Percentiles rank a stretch among this genome's conserved stretches.
These are phyloP conservation scores for Microtus ochrogaster DNA, from an alignment of 2,113 vertebrate genomes.

Conservation along the genomic window DNA sequence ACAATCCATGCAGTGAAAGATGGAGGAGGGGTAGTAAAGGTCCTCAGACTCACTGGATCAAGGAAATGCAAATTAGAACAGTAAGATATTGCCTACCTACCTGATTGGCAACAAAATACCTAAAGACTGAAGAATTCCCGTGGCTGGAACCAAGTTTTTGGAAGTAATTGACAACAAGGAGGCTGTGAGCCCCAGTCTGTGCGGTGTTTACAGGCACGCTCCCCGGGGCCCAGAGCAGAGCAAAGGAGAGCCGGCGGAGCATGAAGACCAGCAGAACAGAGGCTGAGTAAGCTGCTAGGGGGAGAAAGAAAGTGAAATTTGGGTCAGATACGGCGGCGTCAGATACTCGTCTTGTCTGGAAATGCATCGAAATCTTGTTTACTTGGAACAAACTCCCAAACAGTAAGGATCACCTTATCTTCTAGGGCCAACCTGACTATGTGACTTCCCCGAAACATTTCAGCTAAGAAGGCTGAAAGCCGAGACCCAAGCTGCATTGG, in stretches of 20 bases:
- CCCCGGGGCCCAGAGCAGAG: not conserved
- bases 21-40: not conserved
- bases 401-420: not conserved
- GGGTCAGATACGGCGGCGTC: not conserved
- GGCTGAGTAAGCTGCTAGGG: not conserved
- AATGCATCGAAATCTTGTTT: not conserved
- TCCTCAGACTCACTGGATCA: conserved; percentile 43
- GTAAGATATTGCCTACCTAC: conserved; percentile 36
- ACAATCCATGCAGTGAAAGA: not conserved
- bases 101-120: conserved; percentile 38
- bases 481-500: not conserved
- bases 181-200: not conserved
- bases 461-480: not conserved
- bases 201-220: not conserved
- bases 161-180: not conserved
- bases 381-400: not conserved
- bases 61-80: conserved; percentile 69
- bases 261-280: not conserved
- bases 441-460: conserved; percentile 17
- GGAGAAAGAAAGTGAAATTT: not conserved
- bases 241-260: not conserved
- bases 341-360: not conserved
- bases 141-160: not conserved
- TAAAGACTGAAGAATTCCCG: conserved; percentile 18
- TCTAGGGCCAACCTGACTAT: not conserved